Base-by-base conservation (phyloP, 35 echinoderm and acorn worm species). In the Anneissia japonica region DNA sequence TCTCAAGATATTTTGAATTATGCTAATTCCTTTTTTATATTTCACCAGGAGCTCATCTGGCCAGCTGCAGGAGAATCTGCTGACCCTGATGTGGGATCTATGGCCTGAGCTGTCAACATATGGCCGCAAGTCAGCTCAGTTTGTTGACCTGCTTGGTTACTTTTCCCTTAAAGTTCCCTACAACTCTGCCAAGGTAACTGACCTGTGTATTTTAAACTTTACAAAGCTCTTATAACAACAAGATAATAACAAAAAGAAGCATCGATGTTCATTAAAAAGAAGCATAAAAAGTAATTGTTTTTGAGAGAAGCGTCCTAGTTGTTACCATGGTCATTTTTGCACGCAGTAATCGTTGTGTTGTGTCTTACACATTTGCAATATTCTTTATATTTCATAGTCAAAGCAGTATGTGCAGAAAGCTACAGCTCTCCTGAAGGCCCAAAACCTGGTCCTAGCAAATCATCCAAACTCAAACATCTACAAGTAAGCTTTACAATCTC, bases 391-490 rank as follows among this genome's bases (percentile, higher is more conserved):
- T n/a, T n/a, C n/a, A n/a, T 23, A 78, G 90, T 92, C 94, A 16
- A 36, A 88, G 33, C 94, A 97, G 88, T 97, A 92, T 86, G 95
- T 99, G 0, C 88, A 99, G 79, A 99, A 99, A 77, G 96, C 96
- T 38, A 92, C 92, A 78, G 83, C 90, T 34, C 72, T 99, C 30
- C 83, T 99, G 41, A 99, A 93, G 80, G 82, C 92, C 10, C 96
- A 99, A 89, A 99, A 99, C 72, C 89, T 91, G 76, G 84, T 87
- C 21, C 87, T 99, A 0, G 87, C 92, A 19, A 99, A 99, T 81
- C 96, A 99, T 90, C 92, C 96, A 32, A 99, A 99, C 73, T 99
- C 96, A 0, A 99, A 90, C 80, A 94, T 99, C 86, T 99, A 99
- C 89, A 99, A 94, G 96, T 99, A 90, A 87, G 88, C 31, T 31